phyloP scores from a whole-genome alignment of 2,797 vertebrate genomes.

The Myotis findleyi region DNA sequence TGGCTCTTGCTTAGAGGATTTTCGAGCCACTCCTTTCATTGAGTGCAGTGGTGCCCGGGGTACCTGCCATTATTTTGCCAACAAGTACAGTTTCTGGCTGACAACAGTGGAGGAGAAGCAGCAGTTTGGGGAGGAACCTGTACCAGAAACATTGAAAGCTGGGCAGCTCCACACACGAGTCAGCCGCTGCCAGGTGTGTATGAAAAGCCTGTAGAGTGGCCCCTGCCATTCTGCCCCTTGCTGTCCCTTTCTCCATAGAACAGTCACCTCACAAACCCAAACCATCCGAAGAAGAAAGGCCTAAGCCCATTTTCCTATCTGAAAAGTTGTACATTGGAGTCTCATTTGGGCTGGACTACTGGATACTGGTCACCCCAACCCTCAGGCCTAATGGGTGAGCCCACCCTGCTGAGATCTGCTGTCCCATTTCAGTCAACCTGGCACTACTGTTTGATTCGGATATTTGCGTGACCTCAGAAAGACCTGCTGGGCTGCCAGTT shows the following conservation, averaged over 20 bases:
- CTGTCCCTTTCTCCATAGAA: background rate
- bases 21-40: constrained; percentile 96
- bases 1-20: constrained; percentile 97
- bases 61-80: constrained; percentile 97
- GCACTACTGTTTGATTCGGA: constrained; percentile 88
- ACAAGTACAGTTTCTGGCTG: constrained; percentile 99
- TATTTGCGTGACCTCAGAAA: constrained; percentile 90
- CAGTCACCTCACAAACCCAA: constrained; percentile 45
- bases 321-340: constrained; percentile 9
- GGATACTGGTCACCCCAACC: background rate
- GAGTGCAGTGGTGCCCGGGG: constrained; percentile 95
- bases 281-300: constrained; percentile 59
- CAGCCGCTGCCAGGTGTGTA: constrained; percentile 98
- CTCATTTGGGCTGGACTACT: constrained; percentile 26
- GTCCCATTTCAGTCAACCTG: constrained; percentile 66
- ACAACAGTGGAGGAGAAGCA: constrained; percentile 91
- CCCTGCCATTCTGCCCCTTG: background rate
- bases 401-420: background rate
- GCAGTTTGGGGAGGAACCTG: constrained; percentile 90
- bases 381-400: constrained; percentile 10
- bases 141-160: constrained; percentile 93
- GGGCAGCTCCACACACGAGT: constrained; percentile 92
- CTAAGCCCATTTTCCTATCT: background rate
- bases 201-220: constrained; percentile 94
- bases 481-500: constrained; percentile 71